Percentiles rank a stretch among this genome's conserved stretches.
Evolutionary conservation across 2,888 invertebrate species (phyloP).

Genomic region (Calephelis perditalis): DNA sequence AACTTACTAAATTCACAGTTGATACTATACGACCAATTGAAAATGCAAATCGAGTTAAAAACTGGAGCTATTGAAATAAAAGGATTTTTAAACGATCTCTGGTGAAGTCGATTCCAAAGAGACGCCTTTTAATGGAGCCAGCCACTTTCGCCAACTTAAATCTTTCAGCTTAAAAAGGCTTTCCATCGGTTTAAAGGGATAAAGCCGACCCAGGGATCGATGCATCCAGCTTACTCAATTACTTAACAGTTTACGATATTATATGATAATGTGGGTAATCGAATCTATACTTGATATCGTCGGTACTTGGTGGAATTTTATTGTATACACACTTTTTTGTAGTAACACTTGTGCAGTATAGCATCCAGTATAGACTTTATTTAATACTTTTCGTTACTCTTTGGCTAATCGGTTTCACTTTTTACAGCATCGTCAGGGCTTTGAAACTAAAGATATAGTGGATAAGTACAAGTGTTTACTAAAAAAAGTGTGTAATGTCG

Average conservation of each 20-base stretch:
- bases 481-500: too few relatives aligned
- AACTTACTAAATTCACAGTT: too few relatives aligned
- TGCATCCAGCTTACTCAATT: constrained; percentile 67
- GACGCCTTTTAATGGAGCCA: constrained; percentile 73
- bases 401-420: too few relatives aligned
- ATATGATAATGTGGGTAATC: background rate
- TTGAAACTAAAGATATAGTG: too few relatives aligned
- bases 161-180: constrained; percentile 77
- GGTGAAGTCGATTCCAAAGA: constrained; percentile 38
- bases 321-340: background rate
- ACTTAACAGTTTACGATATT: constrained; percentile 28
- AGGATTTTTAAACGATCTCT: constrained; percentile 29
- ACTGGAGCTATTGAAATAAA: constrained; percentile 25
- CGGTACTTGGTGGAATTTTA: background rate
- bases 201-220: constrained; percentile 62
- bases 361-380: too few relatives aligned
- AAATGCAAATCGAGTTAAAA: constrained; percentile 12
- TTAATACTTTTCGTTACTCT: too few relatives aligned
- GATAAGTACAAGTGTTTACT: too few relatives aligned
- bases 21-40: constrained; percentile 11
- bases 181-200: constrained; percentile 75
- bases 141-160: constrained; percentile 76
- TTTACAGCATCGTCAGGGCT: too few relatives aligned
- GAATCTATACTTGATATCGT: too few relatives aligned
- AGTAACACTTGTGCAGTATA: too few relatives aligned